These are phyloP conservation scores for Pyrrhosoma nymphula DNA, from an alignment of 2,888 invertebrate species.

Conservation along the genomic window DNA sequence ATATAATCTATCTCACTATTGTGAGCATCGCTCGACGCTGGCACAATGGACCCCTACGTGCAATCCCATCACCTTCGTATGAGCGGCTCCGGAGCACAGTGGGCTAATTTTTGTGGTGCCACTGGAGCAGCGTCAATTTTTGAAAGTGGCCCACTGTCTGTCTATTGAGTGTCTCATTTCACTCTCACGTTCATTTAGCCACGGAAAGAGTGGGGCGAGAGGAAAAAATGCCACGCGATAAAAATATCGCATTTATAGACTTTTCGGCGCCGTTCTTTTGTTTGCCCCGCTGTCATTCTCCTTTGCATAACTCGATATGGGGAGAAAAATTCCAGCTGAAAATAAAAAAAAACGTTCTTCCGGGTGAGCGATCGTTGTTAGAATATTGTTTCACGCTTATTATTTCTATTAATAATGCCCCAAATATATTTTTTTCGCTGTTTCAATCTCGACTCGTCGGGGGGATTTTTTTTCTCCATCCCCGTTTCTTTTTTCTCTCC, in stretches of 20 bases:
- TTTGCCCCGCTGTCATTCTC: neutral
- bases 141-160: neutral
- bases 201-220: neutral
- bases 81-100: neutral
- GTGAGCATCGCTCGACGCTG: neutral
- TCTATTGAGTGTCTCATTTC: conserved; percentile 37
- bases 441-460: neutral
- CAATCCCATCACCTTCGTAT: neutral
- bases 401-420: conserved; percentile 49
- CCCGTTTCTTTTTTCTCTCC: neutral
- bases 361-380: neutral
- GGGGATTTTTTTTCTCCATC: neutral
- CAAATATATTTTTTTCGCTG: neutral
- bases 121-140: conserved; percentile 14
- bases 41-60: neutral
- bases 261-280: conserved; percentile 49
- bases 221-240: neutral
- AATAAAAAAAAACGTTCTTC: neutral
- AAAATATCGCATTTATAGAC: conserved; percentile 36
- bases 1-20: too few species aligned
- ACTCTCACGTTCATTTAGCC: conserved; percentile 11
- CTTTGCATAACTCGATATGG: conserved; percentile 43
- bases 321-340: neutral
- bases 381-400: conserved; percentile 48
- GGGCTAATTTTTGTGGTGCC: neutral